Evolutionary conservation across 23 tunicate genomes (phyloP).

Genomic region (Trididemnum nubilum): DNA sequence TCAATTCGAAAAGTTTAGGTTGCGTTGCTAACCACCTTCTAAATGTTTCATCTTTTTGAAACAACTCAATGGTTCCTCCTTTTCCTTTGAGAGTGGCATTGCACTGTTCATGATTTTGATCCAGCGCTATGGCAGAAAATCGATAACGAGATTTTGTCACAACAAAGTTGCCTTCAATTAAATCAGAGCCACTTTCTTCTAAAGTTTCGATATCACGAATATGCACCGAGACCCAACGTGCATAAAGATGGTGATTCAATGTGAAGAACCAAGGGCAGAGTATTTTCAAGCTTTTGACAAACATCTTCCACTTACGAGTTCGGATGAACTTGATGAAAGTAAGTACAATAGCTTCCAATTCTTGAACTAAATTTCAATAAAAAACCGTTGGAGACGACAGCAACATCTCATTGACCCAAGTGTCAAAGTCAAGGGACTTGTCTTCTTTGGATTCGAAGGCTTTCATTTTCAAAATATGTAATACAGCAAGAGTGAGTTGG

Average conservation of each 20-base stretch:
- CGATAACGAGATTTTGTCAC: background rate
- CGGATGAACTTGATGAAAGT: background rate
- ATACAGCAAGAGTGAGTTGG: background rate
- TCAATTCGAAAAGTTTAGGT: background rate
- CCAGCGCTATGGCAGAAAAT: constrained; percentile 5
- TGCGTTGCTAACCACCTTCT: background rate
- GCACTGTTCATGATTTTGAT: constrained; percentile 13
- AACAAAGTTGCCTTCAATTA: constrained; percentile 2
- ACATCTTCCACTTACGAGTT: constrained; percentile 4
- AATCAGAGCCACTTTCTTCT: background rate
- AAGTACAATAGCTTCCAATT: background rate
- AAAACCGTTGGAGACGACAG: background rate
- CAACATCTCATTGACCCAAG: background rate
- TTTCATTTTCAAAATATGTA: constrained; percentile 2
- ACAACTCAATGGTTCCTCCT: background rate
- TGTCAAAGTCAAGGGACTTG: constrained; percentile 2
- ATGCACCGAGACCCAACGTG: constrained; percentile 1
- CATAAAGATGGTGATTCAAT: constrained; percentile 14
- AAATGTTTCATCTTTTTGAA: background rate
- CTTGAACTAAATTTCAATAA: background rate
- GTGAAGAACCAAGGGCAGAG: constrained; percentile 10
- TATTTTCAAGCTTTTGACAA: background rate
- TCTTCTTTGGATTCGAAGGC: background rate
- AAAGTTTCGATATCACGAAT: constrained; percentile 9
- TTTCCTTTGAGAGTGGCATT: constrained; percentile 5